Conservation (phyloP, 2,888 invertebrate genomes). For the Dyspetes luteomarginatus region DNA sequence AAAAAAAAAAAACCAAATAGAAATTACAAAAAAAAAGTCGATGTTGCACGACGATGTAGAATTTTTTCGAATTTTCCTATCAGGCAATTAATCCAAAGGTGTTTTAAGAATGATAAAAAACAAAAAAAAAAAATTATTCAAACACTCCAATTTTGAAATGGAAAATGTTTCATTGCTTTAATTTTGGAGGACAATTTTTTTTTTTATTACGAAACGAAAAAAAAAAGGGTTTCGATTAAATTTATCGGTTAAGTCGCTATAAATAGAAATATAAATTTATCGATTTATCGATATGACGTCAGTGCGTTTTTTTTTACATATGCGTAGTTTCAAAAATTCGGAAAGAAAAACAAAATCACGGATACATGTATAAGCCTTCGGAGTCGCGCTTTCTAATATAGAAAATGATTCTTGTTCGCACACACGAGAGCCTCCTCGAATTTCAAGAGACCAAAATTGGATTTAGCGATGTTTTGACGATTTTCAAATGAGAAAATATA, state of each 20-base stretch:
- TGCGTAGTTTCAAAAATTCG: constrained; percentile 16
- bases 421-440: constrained; percentile 39
- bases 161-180: constrained; percentile 3
- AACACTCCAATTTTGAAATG: no score
- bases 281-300: not conserved
- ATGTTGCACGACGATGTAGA: constrained; percentile 28
- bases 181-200: constrained; percentile 28
- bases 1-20: not conserved
- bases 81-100: constrained; percentile 30
- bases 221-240: constrained; percentile 4
- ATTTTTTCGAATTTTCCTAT: constrained; percentile 31
- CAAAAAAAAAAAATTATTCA: not conserved
- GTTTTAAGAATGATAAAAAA: constrained; percentile 30
- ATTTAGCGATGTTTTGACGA: constrained; percentile 18
- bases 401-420: constrained; percentile 36
- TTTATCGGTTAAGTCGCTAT: no score
- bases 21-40: constrained; percentile 3
- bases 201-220: constrained; percentile 27
- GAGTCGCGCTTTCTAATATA: constrained; percentile 47
- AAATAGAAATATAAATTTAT: no score
- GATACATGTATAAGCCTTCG: constrained; percentile 24
- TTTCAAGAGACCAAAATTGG: constrained; percentile 58
- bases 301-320: constrained; percentile 11
- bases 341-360: not conserved
- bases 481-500: not conserved